Base-by-base conservation (phyloP, 2,888 invertebrate species). In the Caenorhabditis afra region DNA sequence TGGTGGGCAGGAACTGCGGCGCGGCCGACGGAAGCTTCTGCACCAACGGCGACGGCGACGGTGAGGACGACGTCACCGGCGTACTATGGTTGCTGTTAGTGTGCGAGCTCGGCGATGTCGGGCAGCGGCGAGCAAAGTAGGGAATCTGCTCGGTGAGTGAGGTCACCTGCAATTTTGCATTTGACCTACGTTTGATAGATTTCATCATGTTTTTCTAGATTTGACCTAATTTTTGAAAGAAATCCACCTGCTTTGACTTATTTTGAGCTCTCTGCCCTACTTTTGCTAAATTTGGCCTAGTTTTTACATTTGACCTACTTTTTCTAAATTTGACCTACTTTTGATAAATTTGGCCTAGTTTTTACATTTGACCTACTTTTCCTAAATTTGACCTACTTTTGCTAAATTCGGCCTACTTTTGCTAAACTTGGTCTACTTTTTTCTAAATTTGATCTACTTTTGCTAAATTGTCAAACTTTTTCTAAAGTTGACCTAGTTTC, bases 11-110 rank as follows among this genome's bases (percentile, higher is more conserved):
- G 20, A 82, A 83, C 47, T 80, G 79, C 10, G 86, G 86, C 49
- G 82, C 75, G 16, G 85, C 85, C 1, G 83, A 80, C 45, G 85
- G 85, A 29, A 85, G 47, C 22, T 67, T 58, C 52, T 65, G 62
- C 35, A 57, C 50, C 49, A 44, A 52, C 22, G 61, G 68, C 14
- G 71, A n/a, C n/a, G n/a, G n/a, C n/a, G n/a, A n/a, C n/a, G n/a
- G n/a, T n/a, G n/a, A n/a, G n/a, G n/a, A n/a, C n/a, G n/a, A 57
- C 0, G 47, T 47, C 3, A 55, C 47, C 1, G 71, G 41, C 1
- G 71, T 59, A 16, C 59, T 74, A n/a, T 65, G 61, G 35, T 52
- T 57, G 37, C 41, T 62, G 22, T 44, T 29, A 3, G 29, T 20
- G 18, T 65, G 14, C 8, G 23, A 50, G 18, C 37, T 37, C 18